Conservation (phyloP, 2,797 vertebrate genomes). For the Tauraco hartlaubi region DNA sequence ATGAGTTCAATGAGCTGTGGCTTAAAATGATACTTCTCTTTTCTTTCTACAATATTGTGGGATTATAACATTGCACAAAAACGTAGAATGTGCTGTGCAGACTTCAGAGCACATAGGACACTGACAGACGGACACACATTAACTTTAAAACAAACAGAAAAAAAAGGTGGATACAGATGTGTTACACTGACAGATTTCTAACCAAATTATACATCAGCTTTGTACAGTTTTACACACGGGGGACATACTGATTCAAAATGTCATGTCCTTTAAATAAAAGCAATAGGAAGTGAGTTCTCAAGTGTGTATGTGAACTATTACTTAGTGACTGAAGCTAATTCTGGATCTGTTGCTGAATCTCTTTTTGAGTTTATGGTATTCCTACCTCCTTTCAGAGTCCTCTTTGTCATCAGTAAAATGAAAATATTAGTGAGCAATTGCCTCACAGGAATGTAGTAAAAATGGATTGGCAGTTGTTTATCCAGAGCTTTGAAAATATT, state of each 20-base stretch:
- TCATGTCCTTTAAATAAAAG: background rate
- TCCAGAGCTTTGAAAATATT: background rate
- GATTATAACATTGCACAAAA: background rate
- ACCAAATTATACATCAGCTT: background rate
- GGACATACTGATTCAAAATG: background rate
- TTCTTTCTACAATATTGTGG: background rate
- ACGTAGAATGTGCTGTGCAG: background rate
- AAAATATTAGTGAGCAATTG: background rate
- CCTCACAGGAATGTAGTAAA: background rate
- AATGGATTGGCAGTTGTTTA: background rate
- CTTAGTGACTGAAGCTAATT: background rate
- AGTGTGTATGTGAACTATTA: background rate
- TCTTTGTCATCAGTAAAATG: background rate
- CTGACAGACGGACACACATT: background rate
- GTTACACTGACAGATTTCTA: background rate
- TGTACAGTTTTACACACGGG: background rate
- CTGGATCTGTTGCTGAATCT: background rate
- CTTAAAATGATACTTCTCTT: constrained; percentile 25
- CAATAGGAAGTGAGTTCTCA: background rate
- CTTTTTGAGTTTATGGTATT: background rate
- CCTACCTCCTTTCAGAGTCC: background rate
- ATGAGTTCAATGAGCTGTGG: background rate
- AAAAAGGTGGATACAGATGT: background rate
- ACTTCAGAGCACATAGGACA: background rate
- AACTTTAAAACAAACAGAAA: background rate